Evolutionary conservation across 2,113 vertebrate genomes (phyloP).

Genomic region (Bufo bufo): DNA sequence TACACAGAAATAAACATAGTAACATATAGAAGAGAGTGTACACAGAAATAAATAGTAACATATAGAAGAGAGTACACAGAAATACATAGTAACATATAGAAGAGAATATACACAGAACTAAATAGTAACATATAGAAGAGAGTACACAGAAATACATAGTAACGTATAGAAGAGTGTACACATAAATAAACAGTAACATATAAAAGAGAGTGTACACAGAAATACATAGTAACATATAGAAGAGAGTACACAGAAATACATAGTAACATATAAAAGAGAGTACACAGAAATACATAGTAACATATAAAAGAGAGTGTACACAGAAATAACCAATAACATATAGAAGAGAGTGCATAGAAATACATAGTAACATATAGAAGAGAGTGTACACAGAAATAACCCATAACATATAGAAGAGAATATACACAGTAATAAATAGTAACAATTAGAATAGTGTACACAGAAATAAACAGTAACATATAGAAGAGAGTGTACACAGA

Average conservation of each 20-base stretch:
- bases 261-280: too few species aligned
- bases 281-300: too few species aligned
- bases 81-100: too few species aligned
- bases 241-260: background rate
- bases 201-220: background rate
- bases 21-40: background rate
- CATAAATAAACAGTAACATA: background rate
- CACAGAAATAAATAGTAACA: background rate
- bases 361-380: too few species aligned
- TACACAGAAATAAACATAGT: background rate
- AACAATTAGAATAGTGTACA: background rate
- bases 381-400: background rate
- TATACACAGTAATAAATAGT: background rate
- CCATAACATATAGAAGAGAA: background rate
- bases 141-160: background rate
- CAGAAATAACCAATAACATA: too few species aligned
- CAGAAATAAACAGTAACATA: background rate
- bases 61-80: too few species aligned
- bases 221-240: background rate
- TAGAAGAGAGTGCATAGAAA: too few species aligned
- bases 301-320: too few species aligned
- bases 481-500: background rate
- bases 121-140: too few species aligned
- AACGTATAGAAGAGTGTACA: too few species aligned
- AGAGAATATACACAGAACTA: too few species aligned